A percentile compares a stretch with the other conserved stretches of the same genome.
Conservation (phyloP, 2,888 invertebrate genomes). For the Drosophila falleni region DNA sequence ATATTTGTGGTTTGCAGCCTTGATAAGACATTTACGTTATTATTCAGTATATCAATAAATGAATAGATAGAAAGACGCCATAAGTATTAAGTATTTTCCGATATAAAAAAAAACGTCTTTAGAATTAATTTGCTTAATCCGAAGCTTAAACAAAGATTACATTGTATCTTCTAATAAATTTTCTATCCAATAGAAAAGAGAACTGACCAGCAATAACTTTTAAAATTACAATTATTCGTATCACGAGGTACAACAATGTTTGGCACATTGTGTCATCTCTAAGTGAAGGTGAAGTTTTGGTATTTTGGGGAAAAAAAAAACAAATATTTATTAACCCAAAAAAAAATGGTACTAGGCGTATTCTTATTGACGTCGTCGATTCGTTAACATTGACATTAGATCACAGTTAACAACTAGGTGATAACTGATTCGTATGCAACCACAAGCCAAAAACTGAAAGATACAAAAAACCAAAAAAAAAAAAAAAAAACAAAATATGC, state of each 20-base stretch:
- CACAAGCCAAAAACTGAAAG: constrained; percentile 10
- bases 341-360: constrained; percentile 4
- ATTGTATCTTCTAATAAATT: background rate
- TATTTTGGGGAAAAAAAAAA: background rate
- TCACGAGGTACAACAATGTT: background rate
- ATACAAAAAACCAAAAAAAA: constrained; percentile 4
- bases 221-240: background rate
- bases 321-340: background rate
- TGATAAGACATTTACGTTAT: too few relatives aligned
- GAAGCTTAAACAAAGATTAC: too few relatives aligned
- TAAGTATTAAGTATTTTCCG: too few relatives aligned
- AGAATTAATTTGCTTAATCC: too few relatives aligned
- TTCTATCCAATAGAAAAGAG: background rate
- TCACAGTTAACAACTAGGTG: constrained; percentile 53
- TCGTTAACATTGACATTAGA: constrained; percentile 43
- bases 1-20: too few relatives aligned
- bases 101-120: too few relatives aligned
- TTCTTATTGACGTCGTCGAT: constrained; percentile 13
- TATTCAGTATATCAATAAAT: too few relatives aligned
- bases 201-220: background rate
- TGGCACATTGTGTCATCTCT: background rate
- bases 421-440: constrained; percentile 37
- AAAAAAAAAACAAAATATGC: constrained; percentile 29
- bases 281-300: background rate
- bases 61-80: too few relatives aligned